A percentile compares a stretch with the other conserved stretches of the same genome.
phyloP scores from a whole-genome alignment of 23 tunicate genomes.

The Clavelina lepadiformis region DNA sequence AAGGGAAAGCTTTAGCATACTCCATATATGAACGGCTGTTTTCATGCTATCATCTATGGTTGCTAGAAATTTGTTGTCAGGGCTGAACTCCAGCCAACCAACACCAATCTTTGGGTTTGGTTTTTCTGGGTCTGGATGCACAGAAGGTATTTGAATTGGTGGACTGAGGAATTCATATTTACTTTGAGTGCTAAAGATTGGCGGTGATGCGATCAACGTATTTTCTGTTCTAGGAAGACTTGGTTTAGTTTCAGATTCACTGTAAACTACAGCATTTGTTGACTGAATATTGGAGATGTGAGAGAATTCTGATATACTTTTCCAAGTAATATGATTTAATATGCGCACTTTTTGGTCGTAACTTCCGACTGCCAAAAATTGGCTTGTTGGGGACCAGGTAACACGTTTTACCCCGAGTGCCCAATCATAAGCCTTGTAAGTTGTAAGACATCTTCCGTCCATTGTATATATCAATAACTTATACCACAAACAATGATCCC shows the following conservation, averaged over 20 bases:
- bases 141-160: conserved; percentile 52
- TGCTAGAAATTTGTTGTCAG: conserved; percentile 83
- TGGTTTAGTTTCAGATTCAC: conserved; percentile 54
- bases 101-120: conserved; percentile 90
- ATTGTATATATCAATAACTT: conserved; percentile 79
- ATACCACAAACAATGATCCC: conserved; percentile 93
- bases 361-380: conserved; percentile 90
- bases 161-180: conserved; percentile 54
- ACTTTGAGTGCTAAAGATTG: conserved; percentile 86
- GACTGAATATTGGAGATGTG: conserved; percentile 33
- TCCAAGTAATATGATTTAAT: conserved; percentile 90
- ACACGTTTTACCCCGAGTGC: conserved; percentile 78
- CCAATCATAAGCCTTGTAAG: conserved; percentile 90
- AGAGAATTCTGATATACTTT: conserved; percentile 67
- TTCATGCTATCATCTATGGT: conserved; percentile 94
- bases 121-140: conserved; percentile 75
- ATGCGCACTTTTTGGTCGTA: conserved; percentile 81
- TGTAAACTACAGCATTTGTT: conserved; percentile 48
- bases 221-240: conserved; percentile 13
- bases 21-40: conserved; percentile 73
- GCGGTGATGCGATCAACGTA: conserved; percentile 1
- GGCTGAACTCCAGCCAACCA: conserved; percentile 84
- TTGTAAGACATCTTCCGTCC: conserved; percentile 82
- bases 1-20: conserved; percentile 56
- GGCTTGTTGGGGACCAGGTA: conserved; percentile 92